Conservation (phyloP, 2,113 vertebrate genomes). For the Nasalis larvatus region DNA sequence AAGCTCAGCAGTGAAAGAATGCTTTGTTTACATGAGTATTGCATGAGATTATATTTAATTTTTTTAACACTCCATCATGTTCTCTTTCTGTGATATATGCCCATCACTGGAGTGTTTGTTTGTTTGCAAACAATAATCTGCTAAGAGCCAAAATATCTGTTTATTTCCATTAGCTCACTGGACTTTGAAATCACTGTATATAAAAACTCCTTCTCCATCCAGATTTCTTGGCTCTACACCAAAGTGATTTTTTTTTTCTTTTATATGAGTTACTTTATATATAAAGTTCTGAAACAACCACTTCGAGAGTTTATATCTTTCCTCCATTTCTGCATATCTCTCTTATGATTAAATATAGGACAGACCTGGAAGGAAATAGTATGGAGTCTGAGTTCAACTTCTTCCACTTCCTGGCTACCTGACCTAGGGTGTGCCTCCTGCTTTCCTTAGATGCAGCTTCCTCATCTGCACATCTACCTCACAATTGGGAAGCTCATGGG, state of each 20-base stretch:
- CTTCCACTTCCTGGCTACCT: not conserved
- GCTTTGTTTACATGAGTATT: not conserved
- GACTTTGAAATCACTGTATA: not conserved
- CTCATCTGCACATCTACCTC: not conserved
- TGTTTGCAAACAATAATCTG: not conserved
- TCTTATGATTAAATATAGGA: not conserved
- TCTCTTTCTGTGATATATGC: not conserved
- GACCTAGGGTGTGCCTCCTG: not conserved
- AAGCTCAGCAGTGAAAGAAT: not conserved
- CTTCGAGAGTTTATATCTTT: not conserved
- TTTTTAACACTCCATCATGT: not conserved
- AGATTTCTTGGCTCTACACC: not conserved
- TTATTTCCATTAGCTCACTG: not conserved
- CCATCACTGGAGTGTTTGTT: conserved; percentile 36
- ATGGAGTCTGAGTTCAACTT: not conserved
- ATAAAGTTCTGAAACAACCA: not conserved
- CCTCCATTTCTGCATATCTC: not conserved
- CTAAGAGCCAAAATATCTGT: not conserved
- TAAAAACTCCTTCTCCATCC: not conserved
- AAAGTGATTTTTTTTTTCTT: not conserved
- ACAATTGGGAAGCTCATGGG: not conserved
- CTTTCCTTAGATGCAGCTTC: not conserved
- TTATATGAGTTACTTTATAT: not conserved
- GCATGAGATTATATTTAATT: not conserved
- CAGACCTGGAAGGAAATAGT: not conserved